phyloP scores from a whole-genome alignment of 23 tunicate genomes.

The Phallusia fumigata region DNA sequence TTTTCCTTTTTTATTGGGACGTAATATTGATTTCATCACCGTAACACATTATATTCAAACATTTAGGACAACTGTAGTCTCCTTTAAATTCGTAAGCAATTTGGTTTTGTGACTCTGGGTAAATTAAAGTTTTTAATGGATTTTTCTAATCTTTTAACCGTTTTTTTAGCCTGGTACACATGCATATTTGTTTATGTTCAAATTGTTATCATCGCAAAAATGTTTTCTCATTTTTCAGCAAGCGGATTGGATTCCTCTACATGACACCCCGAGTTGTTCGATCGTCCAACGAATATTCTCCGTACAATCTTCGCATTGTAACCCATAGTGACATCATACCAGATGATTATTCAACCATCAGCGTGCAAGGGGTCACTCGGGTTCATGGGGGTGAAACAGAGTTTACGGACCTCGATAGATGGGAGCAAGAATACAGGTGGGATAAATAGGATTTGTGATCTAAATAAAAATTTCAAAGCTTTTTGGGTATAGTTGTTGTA shows the following conservation, averaged over 20 bases:
- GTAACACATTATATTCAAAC: too few relatives aligned
- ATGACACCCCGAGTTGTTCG: constrained; percentile 79
- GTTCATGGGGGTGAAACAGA: constrained; percentile 69
- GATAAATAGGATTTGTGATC: neutral
- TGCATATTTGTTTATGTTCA: too few relatives aligned
- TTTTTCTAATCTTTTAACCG: too few relatives aligned
- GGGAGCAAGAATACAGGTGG: constrained; percentile 95
- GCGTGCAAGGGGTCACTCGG: constrained; percentile 71
- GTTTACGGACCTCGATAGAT: constrained; percentile 85
- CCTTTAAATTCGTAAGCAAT: too few relatives aligned
- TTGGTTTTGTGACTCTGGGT: too few relatives aligned
- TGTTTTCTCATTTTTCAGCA: constrained; percentile 66
- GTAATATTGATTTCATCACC: too few relatives aligned
- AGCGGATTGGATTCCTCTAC: constrained; percentile 75
- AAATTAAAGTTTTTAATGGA: too few relatives aligned
- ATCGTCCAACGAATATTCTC: constrained; percentile 86
- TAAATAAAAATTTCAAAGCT: too few relatives aligned
- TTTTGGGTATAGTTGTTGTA: too few relatives aligned
- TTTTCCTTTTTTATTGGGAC: too few relatives aligned
- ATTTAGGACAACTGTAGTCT: too few relatives aligned
- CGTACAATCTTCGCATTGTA: constrained; percentile 77
- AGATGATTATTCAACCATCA: constrained; percentile 74
- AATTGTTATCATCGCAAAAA: neutral
- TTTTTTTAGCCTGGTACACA: too few relatives aligned
- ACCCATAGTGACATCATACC: constrained; percentile 63